Evolutionary conservation across 2,888 invertebrate species (phyloP).

Genomic region (Orgyia antiqua): DNA sequence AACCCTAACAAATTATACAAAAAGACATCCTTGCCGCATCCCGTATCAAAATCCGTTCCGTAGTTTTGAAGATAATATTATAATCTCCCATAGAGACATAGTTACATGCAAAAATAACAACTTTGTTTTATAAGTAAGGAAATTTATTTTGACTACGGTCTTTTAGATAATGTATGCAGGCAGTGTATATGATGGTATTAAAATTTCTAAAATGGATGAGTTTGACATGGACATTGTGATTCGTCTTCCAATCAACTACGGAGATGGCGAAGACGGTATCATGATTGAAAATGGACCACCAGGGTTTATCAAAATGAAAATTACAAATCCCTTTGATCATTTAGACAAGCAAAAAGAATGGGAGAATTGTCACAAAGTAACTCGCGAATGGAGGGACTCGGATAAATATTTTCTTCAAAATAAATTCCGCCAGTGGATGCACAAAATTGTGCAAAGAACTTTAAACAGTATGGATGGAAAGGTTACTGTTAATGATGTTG

Average conservation of each 20-base stretch:
- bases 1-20: no score
- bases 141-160: neutral
- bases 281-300: conserved; percentile 55
- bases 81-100: no score
- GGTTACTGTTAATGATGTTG: conserved; percentile 41
- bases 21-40: no score
- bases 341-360: conserved; percentile 52
- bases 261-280: conserved; percentile 50
- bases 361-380: conserved; percentile 55
- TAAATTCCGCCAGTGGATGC: conserved; percentile 75
- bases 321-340: conserved; percentile 49
- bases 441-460: conserved; percentile 62
- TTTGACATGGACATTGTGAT: conserved; percentile 80
- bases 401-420: conserved; percentile 65
- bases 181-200: conserved; percentile 80
- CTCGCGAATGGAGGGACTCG: conserved; percentile 59
- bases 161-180: conserved; percentile 68
- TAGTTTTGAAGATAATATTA: no score
- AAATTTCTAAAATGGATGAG: conserved; percentile 78
- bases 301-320: conserved; percentile 65
- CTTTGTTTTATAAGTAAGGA: no score
- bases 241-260: conserved; percentile 65
- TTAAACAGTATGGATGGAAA: conserved; percentile 48
- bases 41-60: neutral
- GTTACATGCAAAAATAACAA: no score